A percentile compares a stretch with the other conserved stretches of the same genome.
These are phyloP conservation scores for Sialis lutaria DNA, from an alignment of 2,888 invertebrate species.

Conservation along the genomic window DNA sequence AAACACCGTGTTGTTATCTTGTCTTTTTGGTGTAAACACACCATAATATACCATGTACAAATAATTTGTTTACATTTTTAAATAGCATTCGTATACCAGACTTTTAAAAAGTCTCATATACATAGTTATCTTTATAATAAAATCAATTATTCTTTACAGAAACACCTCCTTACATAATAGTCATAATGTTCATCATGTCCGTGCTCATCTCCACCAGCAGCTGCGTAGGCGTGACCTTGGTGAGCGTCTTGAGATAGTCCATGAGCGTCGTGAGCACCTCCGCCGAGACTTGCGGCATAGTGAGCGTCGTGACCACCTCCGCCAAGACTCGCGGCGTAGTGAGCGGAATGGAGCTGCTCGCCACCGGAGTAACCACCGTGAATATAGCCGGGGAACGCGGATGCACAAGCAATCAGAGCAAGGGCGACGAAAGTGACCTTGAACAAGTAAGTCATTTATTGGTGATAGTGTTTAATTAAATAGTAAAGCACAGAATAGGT, in stretches of 20 bases:
- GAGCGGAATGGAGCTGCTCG: not conserved
- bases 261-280: not conserved
- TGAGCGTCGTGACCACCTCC: not conserved
- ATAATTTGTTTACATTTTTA: too few species aligned
- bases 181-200: slow-evolving; percentile 3
- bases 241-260: not conserved
- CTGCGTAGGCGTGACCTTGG: not conserved
- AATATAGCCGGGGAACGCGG: not conserved
- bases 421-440: not conserved
- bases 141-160: too few species aligned
- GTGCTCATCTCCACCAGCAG: not conserved
- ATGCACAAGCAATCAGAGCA: not conserved
- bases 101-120: too few species aligned
- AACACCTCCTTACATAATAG: slow-evolving; percentile 1
- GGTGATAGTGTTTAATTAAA: too few species aligned
- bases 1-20: too few species aligned
- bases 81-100: too few species aligned
- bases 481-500: too few species aligned
- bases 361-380: not conserved
- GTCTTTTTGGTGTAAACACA: too few species aligned
- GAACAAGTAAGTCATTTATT: not conserved
- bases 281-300: not conserved
- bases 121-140: too few species aligned
- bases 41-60: too few species aligned
- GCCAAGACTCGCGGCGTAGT: not conserved